A percentile compares a stretch with the other conserved stretches of the same genome.
Evolutionary conservation across 2,888 invertebrate genomes (phyloP).

Genomic region (Heteromyza rotundicornis): DNA sequence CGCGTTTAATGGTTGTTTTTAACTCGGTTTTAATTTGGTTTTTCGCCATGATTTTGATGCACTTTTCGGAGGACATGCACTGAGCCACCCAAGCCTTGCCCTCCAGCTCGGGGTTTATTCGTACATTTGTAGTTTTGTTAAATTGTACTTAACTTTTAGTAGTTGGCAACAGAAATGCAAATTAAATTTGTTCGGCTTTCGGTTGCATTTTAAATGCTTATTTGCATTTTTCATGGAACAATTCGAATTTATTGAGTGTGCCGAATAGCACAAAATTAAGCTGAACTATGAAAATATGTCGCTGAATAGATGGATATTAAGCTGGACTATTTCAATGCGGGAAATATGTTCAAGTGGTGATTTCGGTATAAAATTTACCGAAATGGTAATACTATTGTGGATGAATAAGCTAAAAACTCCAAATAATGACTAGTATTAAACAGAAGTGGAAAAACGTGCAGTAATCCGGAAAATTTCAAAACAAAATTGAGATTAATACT

Average conservation of each 20-base stretch:
- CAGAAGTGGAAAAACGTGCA: no score
- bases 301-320: background rate
- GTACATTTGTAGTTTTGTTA: background rate
- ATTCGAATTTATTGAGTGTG: background rate
- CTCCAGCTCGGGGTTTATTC: background rate
- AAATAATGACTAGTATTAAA: background rate
- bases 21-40: constrained; percentile 30
- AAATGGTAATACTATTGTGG: background rate
- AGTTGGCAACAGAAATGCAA: no score
- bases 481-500: background rate
- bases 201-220: background rate
- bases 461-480: background rate
- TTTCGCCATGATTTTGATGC: background rate
- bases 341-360: no score
- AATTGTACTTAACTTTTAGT: constrained; percentile 8
- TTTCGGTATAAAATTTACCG: background rate
- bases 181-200: no score
- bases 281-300: background rate
- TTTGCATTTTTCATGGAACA: background rate
- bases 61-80: constrained; percentile 11
- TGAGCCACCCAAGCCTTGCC: no score
- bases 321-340: no score
- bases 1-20: constrained; percentile 38
- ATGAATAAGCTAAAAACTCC: background rate
- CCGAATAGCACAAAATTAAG: background rate